Evolutionary conservation across 2,113 vertebrate species (phyloP).

Genomic region (Oncorhynchus nerka): DNA sequence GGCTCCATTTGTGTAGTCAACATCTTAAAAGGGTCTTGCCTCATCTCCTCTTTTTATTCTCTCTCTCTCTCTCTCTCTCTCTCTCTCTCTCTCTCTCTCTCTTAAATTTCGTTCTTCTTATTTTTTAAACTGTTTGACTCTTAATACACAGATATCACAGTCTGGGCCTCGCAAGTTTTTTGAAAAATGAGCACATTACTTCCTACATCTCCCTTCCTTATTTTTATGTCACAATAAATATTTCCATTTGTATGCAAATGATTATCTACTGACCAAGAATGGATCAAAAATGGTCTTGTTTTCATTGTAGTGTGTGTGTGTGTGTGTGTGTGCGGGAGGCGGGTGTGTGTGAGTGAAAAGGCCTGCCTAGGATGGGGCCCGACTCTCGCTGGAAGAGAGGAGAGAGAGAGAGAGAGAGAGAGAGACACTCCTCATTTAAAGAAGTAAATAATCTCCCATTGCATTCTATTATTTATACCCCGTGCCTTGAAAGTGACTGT

Average conservation of each 20-base stretch:
- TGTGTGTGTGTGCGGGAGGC: no score
- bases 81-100: not conserved
- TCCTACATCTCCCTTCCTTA: conserved; percentile 62
- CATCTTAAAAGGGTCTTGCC: conserved; percentile 68
- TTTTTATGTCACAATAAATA: conserved; percentile 76
- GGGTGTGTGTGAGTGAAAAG: conserved; percentile 54
- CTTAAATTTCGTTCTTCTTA: conserved; percentile 57
- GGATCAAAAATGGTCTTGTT: conserved; percentile 75
- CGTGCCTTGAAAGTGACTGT: conserved; percentile 73
- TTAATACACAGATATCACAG: conserved; percentile 74
- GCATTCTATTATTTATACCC: conserved; percentile 75
- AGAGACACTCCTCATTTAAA: conserved; percentile 67
- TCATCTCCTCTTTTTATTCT: conserved; percentile 26
- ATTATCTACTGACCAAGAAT: conserved; percentile 80
- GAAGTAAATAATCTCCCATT: conserved; percentile 79
- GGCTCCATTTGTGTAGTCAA: conserved; percentile 71
- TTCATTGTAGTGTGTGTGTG: conserved; percentile 65
- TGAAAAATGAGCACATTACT: conserved; percentile 77
- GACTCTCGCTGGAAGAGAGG: conserved; percentile 42
- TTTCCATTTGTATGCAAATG: conserved; percentile 85
- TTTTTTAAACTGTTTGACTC: conserved; percentile 72
- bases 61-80: not conserved
- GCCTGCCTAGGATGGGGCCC: conserved; percentile 35
- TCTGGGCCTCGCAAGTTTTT: conserved; percentile 60
- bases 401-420: conserved; percentile 25